Evolutionary conservation across 2,888 invertebrate genomes (phyloP).

Genomic region (Synergus japonicus): DNA sequence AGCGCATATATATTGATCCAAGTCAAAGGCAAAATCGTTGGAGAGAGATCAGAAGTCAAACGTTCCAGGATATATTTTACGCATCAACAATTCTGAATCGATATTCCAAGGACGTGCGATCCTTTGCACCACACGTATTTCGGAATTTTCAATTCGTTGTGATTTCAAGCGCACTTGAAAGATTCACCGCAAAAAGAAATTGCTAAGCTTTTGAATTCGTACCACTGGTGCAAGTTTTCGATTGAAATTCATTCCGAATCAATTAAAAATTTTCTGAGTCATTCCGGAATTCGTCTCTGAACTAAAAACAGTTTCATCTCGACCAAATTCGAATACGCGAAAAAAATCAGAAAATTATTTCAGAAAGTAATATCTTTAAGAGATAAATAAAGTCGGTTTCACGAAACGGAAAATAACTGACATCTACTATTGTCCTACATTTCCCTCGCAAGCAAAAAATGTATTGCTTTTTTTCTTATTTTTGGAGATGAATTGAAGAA

Average conservation of each 20-base stretch:
- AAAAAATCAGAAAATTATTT: not conserved
- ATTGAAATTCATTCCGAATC: not conserved
- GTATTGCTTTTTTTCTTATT: too few species aligned
- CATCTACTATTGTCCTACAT: too few species aligned
- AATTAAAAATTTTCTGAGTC: not conserved
- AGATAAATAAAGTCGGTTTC: too few species aligned
- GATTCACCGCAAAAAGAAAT: not conserved
- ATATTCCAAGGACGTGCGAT: constrained; percentile 24
- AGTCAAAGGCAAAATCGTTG: constrained; percentile 16
- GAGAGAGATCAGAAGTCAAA: constrained; percentile 19
- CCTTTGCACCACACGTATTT: constrained; percentile 8
- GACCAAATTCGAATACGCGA: too few species aligned
- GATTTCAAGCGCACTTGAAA: not conserved
- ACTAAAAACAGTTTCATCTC: too few species aligned
- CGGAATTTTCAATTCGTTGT: constrained; percentile 20
- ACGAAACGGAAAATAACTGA: too few species aligned
- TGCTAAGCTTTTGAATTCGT: not conserved
- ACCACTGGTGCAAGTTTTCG: not conserved
- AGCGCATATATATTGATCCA: constrained; percentile 15
- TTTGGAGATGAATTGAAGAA: too few species aligned
- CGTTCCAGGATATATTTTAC: constrained; percentile 17
- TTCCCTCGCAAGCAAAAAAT: too few species aligned
- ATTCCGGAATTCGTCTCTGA: too few species aligned
- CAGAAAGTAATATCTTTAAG: not conserved
- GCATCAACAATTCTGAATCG: constrained; percentile 9